These are phyloP conservation scores for Papilio dardanus DNA, from an alignment of 1,140 invertebrate species.

Conservation along the genomic window DNA sequence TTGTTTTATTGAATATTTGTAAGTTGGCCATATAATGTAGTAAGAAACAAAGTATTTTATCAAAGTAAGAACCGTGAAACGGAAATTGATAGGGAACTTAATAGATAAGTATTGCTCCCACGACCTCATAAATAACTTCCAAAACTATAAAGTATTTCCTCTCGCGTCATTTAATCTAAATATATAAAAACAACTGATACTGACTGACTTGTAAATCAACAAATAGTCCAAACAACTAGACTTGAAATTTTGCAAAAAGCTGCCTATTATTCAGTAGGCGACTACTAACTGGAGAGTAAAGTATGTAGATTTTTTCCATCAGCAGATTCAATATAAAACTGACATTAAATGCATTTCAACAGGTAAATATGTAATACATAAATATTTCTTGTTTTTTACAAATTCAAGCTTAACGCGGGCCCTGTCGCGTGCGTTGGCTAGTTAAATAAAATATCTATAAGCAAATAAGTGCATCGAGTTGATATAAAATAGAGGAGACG, in stretches of 20 bases:
- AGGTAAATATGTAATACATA: too few relatives aligned
- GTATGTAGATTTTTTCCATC: too few relatives aligned
- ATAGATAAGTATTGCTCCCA: background rate
- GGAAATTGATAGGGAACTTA: conserved; percentile 11
- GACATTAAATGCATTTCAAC: too few relatives aligned
- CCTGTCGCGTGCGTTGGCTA: background rate
- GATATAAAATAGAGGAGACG: conserved; percentile 21
- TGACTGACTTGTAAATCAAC: background rate
- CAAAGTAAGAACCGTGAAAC: background rate
- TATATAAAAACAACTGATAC: background rate
- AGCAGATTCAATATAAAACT: too few relatives aligned
- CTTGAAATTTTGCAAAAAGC: background rate
- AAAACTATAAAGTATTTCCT: conserved; percentile 24
- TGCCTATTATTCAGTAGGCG: background rate
- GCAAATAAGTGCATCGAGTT: conserved; percentile 8
- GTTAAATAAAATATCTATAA: background rate
- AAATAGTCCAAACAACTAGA: background rate
- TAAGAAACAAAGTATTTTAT: background rate
- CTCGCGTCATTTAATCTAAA: background rate
- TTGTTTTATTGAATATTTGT: too few relatives aligned
- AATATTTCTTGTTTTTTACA: background rate
- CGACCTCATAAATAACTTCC: background rate
- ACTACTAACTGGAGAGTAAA: too few relatives aligned
- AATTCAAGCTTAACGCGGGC: background rate
- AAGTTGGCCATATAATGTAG: too few relatives aligned